These are phyloP conservation scores for Pollenia griseotomentosa DNA, from an alignment of 2,888 invertebrate genomes.

Conservation along the genomic window DNA sequence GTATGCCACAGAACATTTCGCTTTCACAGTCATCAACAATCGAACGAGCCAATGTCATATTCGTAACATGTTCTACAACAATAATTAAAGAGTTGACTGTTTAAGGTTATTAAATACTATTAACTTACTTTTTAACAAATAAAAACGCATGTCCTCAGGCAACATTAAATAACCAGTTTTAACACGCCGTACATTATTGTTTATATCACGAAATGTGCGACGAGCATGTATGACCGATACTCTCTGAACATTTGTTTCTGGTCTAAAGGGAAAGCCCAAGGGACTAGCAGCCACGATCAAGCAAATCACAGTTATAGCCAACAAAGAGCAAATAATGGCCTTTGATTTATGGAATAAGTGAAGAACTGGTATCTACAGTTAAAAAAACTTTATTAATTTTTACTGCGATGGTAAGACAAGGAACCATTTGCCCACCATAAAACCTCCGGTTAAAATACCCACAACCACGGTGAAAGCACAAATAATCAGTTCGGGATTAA, in stretches of 20 bases:
- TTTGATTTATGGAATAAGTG: constrained; percentile 82
- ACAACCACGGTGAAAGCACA: constrained; percentile 84
- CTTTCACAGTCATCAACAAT: constrained; percentile 82
- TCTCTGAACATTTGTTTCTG: constrained; percentile 85
- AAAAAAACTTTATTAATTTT: neutral
- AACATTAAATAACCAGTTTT: constrained; percentile 85
- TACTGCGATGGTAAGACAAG: neutral
- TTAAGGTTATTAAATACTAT: no score
- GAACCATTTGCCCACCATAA: constrained; percentile 77
- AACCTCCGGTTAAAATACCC: constrained; percentile 81
- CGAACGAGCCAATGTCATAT: constrained; percentile 79
- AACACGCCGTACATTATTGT: constrained; percentile 80
- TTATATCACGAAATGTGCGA: constrained; percentile 84
- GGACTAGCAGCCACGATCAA: constrained; percentile 84
- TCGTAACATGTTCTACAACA: constrained; percentile 78
- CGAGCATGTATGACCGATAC: constrained; percentile 85
- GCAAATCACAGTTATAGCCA: constrained; percentile 80
- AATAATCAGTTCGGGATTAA: constrained; percentile 86
- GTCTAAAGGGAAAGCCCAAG: constrained; percentile 86
- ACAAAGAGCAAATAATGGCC: constrained; percentile 79
- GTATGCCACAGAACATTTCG: no score
- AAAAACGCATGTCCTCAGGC: constrained; percentile 84
- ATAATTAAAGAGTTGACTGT: neutral
- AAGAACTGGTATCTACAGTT: constrained; percentile 80
- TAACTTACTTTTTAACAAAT: constrained; percentile 79